Conservation (phyloP, 2,888 invertebrate species). For the Hemicrepidius hirtus region DNA sequence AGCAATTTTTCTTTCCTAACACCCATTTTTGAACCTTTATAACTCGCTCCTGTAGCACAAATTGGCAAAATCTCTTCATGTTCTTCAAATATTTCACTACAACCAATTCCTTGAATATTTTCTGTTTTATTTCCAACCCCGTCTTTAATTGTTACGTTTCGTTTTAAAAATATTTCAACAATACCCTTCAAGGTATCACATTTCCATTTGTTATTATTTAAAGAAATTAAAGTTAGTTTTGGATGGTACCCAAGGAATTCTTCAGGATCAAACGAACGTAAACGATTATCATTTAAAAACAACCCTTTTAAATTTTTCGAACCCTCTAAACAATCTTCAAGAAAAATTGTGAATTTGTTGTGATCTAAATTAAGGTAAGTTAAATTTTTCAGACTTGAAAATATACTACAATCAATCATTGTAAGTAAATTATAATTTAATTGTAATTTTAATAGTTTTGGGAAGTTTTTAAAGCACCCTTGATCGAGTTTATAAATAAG, state of each 20-base stretch:
- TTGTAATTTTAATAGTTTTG: neutral
- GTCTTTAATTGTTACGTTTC: no score
- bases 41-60: no score
- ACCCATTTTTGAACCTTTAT: no score
- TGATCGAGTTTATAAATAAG: neutral
- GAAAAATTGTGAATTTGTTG: neutral
- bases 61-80: no score
- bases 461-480: neutral
- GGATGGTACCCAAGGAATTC: neutral
- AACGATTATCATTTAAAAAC: neutral
- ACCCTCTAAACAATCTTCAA: neutral
- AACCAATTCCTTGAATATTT: no score
- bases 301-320: neutral
- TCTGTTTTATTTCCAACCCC: no score
- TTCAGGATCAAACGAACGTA: neutral
- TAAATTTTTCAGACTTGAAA: neutral
- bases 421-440: neutral
- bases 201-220: neutral
- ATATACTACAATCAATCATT: neutral
- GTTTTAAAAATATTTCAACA: no score
- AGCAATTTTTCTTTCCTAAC: no score
- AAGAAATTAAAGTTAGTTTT: neutral
- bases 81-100: no score
- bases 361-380: neutral
- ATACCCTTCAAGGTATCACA: no score